phyloP scores from a whole-genome alignment of 2,797 vertebrate genomes.

The Schizopygopsis pylzovi region DNA sequence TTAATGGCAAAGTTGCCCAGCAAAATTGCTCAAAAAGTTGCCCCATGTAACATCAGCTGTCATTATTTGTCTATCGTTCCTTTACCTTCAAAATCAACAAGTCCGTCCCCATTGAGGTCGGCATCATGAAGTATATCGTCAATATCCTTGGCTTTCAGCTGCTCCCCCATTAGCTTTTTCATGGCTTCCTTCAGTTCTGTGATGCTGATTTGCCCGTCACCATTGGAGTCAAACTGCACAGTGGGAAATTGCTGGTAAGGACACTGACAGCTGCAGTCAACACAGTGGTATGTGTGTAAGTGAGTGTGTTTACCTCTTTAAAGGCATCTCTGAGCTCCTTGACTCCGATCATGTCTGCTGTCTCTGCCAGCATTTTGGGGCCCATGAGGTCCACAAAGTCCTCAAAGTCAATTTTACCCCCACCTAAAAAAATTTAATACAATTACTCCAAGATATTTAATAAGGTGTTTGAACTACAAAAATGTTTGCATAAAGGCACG shows the following conservation, averaged over 20 bases:
- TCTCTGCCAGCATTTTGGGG: conserved; percentile 95
- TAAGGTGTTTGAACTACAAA: background rate
- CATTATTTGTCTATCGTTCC: background rate
- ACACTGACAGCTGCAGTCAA: background rate
- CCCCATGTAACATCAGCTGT: background rate
- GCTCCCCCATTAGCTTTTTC: conserved; percentile 92
- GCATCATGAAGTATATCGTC: conserved; percentile 91
- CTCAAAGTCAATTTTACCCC: conserved; percentile 93
- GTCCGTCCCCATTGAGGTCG: conserved; percentile 92
- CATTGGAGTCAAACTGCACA: conserved; percentile 89
- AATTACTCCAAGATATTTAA: background rate
- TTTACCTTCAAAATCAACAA: conserved; percentile 94
- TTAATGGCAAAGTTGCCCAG: background rate
- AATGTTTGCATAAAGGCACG: background rate
- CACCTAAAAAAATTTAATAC: conserved; percentile 62
- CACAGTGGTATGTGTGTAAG: background rate
- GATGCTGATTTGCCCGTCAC: conserved; percentile 91
- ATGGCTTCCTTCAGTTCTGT: conserved; percentile 90
- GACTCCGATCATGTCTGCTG: conserved; percentile 94
- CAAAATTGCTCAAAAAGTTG: no score
- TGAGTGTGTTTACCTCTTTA: conserved; percentile 80
- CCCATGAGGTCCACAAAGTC: conserved; percentile 98
- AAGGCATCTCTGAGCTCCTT: conserved; percentile 93
- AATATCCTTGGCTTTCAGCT: conserved; percentile 88
- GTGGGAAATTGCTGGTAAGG: background rate